Conservation (phyloP, 2,113 vertebrate species). For the Scopus umbretta region DNA sequence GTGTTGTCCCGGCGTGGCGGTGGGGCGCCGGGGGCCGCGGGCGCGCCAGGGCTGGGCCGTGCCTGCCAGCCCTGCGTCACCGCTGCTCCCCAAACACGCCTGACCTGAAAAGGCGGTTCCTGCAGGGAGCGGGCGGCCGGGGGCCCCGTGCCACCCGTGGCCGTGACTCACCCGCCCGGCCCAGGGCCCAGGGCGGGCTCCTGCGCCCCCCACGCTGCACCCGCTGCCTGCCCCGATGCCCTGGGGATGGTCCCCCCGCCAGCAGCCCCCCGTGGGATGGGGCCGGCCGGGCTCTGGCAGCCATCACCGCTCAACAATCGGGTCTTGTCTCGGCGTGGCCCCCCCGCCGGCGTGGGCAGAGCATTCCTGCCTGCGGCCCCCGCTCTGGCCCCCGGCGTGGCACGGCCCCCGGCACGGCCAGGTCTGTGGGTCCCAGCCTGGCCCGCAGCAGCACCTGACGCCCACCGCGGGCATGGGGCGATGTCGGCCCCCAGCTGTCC, state of each 20-base stretch:
- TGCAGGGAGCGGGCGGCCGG: constrained; percentile 1
- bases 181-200: not conserved
- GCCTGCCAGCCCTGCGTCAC: constrained; percentile 46
- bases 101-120: constrained; percentile 68
- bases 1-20: not conserved
- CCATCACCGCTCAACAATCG: constrained; percentile 20
- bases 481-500: not conserved
- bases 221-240: not conserved
- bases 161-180: constrained; percentile 14
- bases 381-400: not conserved
- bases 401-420: not conserved
- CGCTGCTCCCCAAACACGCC: constrained; percentile 58
- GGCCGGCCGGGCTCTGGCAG: not conserved
- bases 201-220: not conserved
- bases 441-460: not conserved
- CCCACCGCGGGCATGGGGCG: not conserved
- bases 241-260: not conserved
- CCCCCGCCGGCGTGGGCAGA: constrained; percentile 10
- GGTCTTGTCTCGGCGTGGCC: not conserved
- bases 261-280: not conserved
- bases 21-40: not conserved
- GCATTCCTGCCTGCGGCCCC: not conserved
- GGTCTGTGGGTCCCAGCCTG: not conserved
- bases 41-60: constrained; percentile 33
- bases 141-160: constrained; percentile 8